Evolutionary conservation across 1,140 invertebrate species (phyloP).

Genomic region (Acromyrmex heyeri): DNA sequence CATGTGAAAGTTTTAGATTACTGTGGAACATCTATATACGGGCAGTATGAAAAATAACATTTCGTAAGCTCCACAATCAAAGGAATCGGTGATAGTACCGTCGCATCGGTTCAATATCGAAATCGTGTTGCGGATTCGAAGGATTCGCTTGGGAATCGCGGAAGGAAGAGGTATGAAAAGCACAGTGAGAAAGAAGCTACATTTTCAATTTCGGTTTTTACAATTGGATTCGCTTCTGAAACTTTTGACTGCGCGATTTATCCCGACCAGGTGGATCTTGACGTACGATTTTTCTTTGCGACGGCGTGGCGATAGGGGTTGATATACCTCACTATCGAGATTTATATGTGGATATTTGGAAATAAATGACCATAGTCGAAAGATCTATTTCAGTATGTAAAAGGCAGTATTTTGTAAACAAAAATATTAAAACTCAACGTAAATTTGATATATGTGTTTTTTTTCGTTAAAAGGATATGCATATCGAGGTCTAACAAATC

Average conservation of each 20-base stretch:
- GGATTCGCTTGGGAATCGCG: not conserved
- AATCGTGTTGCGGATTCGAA: constrained; percentile 5
- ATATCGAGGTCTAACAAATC: not conserved
- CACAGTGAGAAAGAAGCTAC: not conserved
- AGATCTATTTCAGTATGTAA: constrained; percentile 13
- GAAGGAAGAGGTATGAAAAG: constrained; percentile 13
- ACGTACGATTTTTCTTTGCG: constrained; percentile 20
- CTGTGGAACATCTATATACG: not conserved
- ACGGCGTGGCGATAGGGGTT: not conserved
- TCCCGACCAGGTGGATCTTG: not conserved
- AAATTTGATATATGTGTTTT: constrained; percentile 8
- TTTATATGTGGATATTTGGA: constrained; percentile 5
- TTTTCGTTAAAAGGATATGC: not conserved
- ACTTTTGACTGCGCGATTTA: constrained; percentile 42
- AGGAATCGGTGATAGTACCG: not conserved
- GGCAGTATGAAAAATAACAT: constrained; percentile 28
- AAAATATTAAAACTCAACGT: constrained; percentile 18
- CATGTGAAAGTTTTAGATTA: constrained; percentile 15
- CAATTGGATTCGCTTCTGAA: not conserved
- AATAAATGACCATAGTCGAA: not conserved
- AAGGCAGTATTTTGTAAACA: not conserved
- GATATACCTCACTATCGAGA: not conserved
- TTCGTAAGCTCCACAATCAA: not conserved
- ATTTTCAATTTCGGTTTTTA: constrained; percentile 55
- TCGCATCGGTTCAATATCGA: not conserved